Base-by-base conservation (phyloP, 2,797 vertebrate genomes). In the Dicrostonyx torquatus region DNA sequence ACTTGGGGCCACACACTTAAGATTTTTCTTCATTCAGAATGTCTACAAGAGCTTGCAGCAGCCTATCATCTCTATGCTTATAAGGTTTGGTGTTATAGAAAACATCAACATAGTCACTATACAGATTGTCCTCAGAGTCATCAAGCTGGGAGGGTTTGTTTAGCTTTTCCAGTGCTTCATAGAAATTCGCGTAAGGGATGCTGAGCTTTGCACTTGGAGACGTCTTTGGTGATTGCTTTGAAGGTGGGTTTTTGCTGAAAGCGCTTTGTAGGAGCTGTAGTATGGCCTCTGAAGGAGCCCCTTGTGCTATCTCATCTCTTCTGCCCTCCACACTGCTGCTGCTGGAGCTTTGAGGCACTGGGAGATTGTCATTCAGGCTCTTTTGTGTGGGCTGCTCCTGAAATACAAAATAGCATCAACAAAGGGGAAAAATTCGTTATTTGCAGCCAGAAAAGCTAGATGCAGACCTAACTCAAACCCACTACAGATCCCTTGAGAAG, bases 41-140 rank as follows among this genome's bases (percentile, higher is more conserved):
- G 96, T 99, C 98, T 78, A 99, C 98, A 93, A 99, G 98, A 0
- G 99, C 99, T 97, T 99, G 99, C 93, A 99, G 98, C 98, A 99
- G 98, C 96, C 99, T 98, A 96, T 99, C 99, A 94, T 99, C 99
- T 98, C 99, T 98, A 98, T 99, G 99, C 97, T 99, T 99, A 97
- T 99, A 99, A 0, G 99, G 98, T 98, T 99, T 99, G 90, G 97
- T 97, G 95, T 98, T 99, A 97, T 99, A 99, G 98, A 99, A 99
- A 96, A 98, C 98, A 40, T 99, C 99, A 10, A 98, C 98, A 80
- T 99, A 99, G 98, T 99, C 99, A 86, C 98, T 99, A 97, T 99
- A 99, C 86, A 99, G 97, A 93, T 97, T 99, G 97, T 99, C 98
- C 89, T 99, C 98, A 0, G 98, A 97, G 96, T 98, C 98, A 64